These are phyloP conservation scores for Lacerta agilis DNA, from an alignment of 2,797 vertebrate genomes.

Conservation along the genomic window DNA sequence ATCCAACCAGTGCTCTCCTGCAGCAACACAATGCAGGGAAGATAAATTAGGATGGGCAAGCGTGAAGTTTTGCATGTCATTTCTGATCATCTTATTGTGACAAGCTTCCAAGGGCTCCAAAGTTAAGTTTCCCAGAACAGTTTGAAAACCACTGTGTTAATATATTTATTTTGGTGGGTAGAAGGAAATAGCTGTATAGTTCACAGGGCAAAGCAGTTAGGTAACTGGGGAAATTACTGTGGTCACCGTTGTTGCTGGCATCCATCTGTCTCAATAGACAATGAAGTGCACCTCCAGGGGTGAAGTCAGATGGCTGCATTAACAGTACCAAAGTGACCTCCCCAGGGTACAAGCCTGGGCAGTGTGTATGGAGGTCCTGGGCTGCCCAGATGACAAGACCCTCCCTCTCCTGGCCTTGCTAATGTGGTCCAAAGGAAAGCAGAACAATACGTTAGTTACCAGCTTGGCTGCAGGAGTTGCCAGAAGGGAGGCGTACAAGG, in stretches of 20 bases:
- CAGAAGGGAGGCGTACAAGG: too few relatives aligned
- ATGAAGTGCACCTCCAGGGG: too few relatives aligned
- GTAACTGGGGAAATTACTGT: background rate
- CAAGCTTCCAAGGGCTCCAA: background rate
- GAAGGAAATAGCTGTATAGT: background rate
- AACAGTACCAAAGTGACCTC: too few relatives aligned
- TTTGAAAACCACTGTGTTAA: background rate
- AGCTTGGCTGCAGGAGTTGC: too few relatives aligned
- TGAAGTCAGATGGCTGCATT: too few relatives aligned
- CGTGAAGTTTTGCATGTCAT: background rate
- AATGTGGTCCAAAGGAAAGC: too few relatives aligned
- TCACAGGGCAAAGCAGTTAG: background rate
- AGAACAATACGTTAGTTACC: too few relatives aligned
- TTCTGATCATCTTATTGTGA: background rate
- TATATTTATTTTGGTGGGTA: background rate
- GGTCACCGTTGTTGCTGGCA: background rate
- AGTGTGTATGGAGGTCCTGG: too few relatives aligned
- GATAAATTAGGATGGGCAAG: background rate
- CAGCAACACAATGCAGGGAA: background rate
- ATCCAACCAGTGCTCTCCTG: background rate
- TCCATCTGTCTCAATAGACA: too few relatives aligned
- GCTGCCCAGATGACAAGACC: too few relatives aligned
- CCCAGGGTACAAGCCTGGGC: too few relatives aligned
- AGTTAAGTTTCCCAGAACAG: background rate
- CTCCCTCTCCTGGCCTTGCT: too few relatives aligned